Base-by-base conservation (phyloP, 2,797 vertebrate species). In the Calcarius lapponicus region DNA sequence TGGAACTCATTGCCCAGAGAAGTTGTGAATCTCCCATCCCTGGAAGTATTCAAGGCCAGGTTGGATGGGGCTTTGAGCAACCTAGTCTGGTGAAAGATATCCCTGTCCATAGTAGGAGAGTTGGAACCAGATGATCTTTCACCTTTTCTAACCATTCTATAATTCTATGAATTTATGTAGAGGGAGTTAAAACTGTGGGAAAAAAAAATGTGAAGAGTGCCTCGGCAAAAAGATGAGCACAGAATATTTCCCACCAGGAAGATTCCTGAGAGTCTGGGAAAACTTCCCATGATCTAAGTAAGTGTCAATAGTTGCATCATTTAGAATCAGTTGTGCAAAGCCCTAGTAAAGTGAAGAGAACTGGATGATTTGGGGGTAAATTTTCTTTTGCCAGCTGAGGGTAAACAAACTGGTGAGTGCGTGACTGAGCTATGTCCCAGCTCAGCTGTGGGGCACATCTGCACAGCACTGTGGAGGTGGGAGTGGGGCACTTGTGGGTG, bases 401-500 rank as follows among this genome's bases (percentile, higher is more conserved):
- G 8, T 21, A 26, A 64, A 43, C 11, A 56, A 82, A n/a, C 25
- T 26, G 40, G 36, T 72, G 2, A 2, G 34, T 29, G 28, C 0
- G 0, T 31, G 47, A 11, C 50, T 57, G 62, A 89, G 47, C 47
- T 57, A 38, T 64, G 22, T 20, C 38, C 10, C 36, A 78, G 60
- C 38, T 73, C 61, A 76, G 31, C 58, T 47, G 11, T 2, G 0
- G 17, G 67, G 10, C 53, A 48, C 1, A 0, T 45, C 47, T 61
- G 60, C 12, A 4, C 40, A 32, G 31, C 28, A 7, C 38, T 16
- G 0, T 4, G 19, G 36, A 62, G n/a, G 36, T 75, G 17, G 1
- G 1, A 67, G 32, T 2, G 1, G 17, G 16, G 12, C 9, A 5
- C 15, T 5, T 7, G 17, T 48, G 48, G 9, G 31, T 0, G 0